Evolutionary conservation across 2,797 vertebrate genomes (phyloP), one percentile per base, ranked within the genome.

Genomic region (Rhynchonycteris naso): DNA sequence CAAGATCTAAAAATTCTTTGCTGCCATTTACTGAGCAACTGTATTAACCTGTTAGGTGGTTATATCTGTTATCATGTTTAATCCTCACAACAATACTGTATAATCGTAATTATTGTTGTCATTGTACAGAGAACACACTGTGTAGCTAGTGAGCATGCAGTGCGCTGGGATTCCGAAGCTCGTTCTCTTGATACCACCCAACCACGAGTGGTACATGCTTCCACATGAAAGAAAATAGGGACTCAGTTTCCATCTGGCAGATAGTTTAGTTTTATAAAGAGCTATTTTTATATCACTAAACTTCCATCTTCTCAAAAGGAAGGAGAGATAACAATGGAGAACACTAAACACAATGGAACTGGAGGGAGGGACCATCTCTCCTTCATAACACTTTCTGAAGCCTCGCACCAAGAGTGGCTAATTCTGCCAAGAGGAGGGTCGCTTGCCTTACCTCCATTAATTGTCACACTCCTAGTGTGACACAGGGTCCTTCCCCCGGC

Each of bases 281-380:
- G 63, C 93, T 97, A 95, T 97, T 96, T 96, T 96, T 95, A 63
- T 59, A 88, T 74, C 22, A 81, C 18, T 90, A 75, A 81, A 80
- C 28, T 92, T 95, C 58, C 52, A 78, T 52, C 68, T 74, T 92
- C 75, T 91, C 63, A 54, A 91, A 88, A 95, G 96, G 91, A 95
- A 93, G 54, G 88, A 50, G 89, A 87, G 76, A 33, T 54, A 94
- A 95, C 91, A 94, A 94, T 79, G 72, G 72, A 68, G 33, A 94
- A 90, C 94, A 89, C 33, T 14, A 69, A 93, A 88, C 71, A 95
- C 91, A 95, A 63, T 86, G 88, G 79, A 69, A 50, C 7, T 3
- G 1, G 38, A 14, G 12, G 26, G 79, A 21, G 35, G 65, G 66
- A 18, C 14, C 1, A 5, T 26, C 61, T 79, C 72, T 93, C 35